Evolutionary conservation across 2,888 invertebrate species (phyloP).

Genomic region (Protophormia terraenovae): DNA sequence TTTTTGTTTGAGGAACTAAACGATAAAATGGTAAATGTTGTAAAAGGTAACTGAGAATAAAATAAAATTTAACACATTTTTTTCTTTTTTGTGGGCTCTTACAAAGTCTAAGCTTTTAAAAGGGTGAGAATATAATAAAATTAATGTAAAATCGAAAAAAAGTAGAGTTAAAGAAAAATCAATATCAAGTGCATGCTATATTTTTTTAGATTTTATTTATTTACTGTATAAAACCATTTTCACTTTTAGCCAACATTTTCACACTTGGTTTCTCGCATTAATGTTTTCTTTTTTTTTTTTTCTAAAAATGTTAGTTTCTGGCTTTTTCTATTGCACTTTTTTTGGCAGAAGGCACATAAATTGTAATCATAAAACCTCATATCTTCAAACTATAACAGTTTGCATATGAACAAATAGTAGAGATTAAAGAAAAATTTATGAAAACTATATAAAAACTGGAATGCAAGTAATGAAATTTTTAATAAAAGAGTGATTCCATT

Average conservation of each 20-base stretch:
- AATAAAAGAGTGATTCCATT: too few relatives aligned
- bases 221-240: conserved; percentile 4
- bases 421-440: not conserved
- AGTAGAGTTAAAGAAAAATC: conserved; percentile 10
- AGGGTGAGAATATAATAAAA: conserved; percentile 29
- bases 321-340: not conserved
- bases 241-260: conserved; percentile 46
- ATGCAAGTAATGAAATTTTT: not conserved
- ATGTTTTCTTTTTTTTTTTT: not conserved
- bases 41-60: conserved; percentile 13
- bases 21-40: conserved; percentile 41
- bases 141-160: conserved; percentile 11
- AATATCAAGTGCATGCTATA: conserved; percentile 4
- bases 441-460: not conserved
- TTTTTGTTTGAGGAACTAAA: not conserved
- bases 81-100: not conserved
- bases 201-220: not conserved
- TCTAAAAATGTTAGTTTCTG: not conserved
- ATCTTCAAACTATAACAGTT: not conserved
- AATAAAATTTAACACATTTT: conserved; percentile 35
- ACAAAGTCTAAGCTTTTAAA: conserved; percentile 6
- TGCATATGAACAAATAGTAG: not conserved
- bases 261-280: conserved; percentile 27
- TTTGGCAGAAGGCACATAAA: not conserved
- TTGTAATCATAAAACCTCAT: conserved; percentile 8